Evolutionary conservation across 2,797 vertebrate species (phyloP).

Genomic region (Sebastolobus altivelis): DNA sequence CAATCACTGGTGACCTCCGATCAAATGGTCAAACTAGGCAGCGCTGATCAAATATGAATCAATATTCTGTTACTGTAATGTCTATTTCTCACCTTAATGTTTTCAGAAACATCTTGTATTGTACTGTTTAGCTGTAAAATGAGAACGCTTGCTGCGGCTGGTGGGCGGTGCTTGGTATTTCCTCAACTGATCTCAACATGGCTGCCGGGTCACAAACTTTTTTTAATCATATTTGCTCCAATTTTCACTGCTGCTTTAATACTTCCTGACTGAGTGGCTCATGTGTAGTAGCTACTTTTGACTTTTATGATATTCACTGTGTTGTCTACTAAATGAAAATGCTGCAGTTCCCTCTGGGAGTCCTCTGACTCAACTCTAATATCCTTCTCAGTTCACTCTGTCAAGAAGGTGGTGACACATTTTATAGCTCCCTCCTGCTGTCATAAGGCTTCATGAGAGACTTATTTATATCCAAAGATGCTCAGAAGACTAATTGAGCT

Average conservation of each 20-base stretch:
- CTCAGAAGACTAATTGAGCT: background rate
- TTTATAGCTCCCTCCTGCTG: background rate
- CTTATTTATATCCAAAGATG: background rate
- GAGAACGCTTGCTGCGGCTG: no score
- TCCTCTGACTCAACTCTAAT: conserved; percentile 9
- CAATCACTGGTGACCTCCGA: no score
- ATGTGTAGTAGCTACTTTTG: background rate
- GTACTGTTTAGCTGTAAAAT: no score
- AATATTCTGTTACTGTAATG: no score
- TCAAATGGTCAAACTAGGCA: no score
- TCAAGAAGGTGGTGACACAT: background rate
- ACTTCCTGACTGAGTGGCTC: background rate
- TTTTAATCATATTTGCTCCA: background rate
- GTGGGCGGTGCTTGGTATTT: no score
- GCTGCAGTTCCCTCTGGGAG: conserved; percentile 14
- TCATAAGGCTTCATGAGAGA: background rate
- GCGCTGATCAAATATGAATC: no score
- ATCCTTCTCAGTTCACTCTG: background rate
- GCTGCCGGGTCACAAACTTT: background rate
- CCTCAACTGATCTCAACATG: no score
- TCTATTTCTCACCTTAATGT: no score
- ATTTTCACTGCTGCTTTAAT: no score
- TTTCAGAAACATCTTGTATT: no score
- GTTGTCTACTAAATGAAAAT: background rate
- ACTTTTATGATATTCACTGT: background rate